Evolutionary conservation across 2,888 invertebrate genomes (phyloP).

Genomic region (Oxytorus armatus): DNA sequence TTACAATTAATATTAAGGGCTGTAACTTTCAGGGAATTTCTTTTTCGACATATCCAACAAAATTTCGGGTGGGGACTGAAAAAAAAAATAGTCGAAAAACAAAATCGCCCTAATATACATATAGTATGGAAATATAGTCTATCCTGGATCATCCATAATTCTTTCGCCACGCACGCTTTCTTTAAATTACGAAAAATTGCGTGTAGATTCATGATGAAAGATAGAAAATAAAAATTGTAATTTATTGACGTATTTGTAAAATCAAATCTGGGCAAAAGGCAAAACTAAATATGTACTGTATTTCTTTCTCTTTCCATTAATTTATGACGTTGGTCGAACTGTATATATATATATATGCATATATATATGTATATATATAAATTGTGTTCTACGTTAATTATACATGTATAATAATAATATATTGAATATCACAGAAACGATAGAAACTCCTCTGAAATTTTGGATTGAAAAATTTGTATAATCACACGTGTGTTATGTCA

Average conservation of each 20-base stretch:
- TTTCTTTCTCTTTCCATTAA: conserved; percentile 6
- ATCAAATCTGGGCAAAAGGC: neutral
- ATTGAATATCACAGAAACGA: conserved; percentile 68
- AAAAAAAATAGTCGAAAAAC: no score
- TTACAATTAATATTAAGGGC: no score
- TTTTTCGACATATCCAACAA: no score
- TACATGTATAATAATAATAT: conserved; percentile 38
- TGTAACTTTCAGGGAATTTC: no score
- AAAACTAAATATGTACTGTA: neutral
- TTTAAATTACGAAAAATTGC: conserved; percentile 9
- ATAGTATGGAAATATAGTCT: no score
- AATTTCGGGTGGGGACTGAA: no score
- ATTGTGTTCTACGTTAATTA: neutral
- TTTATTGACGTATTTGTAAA: neutral
- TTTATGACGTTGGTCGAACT: neutral
- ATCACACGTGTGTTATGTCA: no score
- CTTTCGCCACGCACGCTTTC: conserved; percentile 27
- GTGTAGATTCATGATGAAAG: neutral
- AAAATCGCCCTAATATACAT: no score
- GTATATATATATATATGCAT: conserved; percentile 8
- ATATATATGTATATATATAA: conserved; percentile 14
- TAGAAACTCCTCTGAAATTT: conserved; percentile 59
- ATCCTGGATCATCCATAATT: conserved; percentile 17
- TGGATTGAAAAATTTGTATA: no score
- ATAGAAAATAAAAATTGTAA: neutral